Evolutionary conservation across 2,113 vertebrate genomes (phyloP).

Genomic region (Crotalus tigris): DNA sequence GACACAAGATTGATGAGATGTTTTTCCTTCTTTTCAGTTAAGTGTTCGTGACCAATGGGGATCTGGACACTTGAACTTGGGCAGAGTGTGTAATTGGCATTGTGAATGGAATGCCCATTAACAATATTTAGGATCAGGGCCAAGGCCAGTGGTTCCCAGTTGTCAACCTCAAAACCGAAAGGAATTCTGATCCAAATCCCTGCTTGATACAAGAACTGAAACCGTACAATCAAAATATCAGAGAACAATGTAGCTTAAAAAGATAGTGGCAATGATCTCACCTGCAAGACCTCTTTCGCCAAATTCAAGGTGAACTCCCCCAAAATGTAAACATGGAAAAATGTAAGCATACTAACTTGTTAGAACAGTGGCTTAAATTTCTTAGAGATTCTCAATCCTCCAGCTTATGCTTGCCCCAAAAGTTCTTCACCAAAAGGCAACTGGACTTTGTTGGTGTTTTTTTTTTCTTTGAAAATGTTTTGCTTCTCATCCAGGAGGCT

Average conservation of each 20-base stretch:
- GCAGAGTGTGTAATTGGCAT: neutral
- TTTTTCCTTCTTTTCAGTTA: neutral
- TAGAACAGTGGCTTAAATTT: neutral
- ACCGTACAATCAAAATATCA: neutral
- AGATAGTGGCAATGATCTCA: neutral
- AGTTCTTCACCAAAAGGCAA: neutral
- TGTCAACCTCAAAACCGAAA: neutral
- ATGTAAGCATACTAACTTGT: neutral
- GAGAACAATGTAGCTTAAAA: neutral
- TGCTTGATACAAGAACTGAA: neutral
- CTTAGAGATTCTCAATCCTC: neutral
- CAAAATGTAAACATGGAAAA: neutral
- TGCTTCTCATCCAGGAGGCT: neutral
- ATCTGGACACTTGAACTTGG: conserved; percentile 2
- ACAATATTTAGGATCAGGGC: neutral
- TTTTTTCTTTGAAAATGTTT: neutral
- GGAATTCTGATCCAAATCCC: neutral
- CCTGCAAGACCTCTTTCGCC: neutral
- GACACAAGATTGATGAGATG: neutral
- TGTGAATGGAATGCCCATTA: neutral
- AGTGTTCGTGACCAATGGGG: conserved; percentile 22
- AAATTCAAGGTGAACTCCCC: neutral
- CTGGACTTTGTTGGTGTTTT: no score
- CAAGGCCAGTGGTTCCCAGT: neutral
- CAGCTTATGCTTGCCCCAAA: neutral